Evolutionary conservation across 2,113 vertebrate species (phyloP).

Genomic region (Hyperopisus bebe): DNA sequence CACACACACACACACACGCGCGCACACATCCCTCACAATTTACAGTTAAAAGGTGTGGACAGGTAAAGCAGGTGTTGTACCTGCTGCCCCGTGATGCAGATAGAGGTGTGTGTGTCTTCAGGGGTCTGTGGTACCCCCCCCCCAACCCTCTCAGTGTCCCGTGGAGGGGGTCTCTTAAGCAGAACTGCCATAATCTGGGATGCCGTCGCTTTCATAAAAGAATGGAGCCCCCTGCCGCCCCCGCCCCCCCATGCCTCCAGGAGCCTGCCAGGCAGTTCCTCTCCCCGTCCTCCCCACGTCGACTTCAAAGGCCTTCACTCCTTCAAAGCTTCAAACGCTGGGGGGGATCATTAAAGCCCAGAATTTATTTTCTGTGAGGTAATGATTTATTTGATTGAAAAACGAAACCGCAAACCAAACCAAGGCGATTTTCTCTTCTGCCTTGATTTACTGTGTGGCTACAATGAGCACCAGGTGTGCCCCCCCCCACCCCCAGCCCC

Average conservation of each 20-base stretch:
- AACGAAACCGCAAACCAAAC: conserved; percentile 61
- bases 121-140: not conserved
- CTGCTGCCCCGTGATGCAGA: not conserved
- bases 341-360: conserved; percentile 56
- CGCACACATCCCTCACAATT: not conserved
- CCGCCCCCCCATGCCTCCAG: not conserved
- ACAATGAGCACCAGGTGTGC: conserved; percentile 59
- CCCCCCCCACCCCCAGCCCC: not conserved
- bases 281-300: conserved; percentile 5
- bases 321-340: conserved; percentile 57
- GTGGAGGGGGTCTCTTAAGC: not conserved
- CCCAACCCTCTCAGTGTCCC: not conserved
- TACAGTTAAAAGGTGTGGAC: not conserved
- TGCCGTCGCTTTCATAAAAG: not conserved
- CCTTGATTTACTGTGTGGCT: conserved; percentile 44
- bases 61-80: not conserved
- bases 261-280: conserved; percentile 14
- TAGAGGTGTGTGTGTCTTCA: not conserved
- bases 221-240: not conserved
- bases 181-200: not conserved
- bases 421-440: conserved; percentile 52
- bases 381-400: conserved; percentile 69
- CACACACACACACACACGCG: not conserved
- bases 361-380: conserved; percentile 63
- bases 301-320: conserved; percentile 55